Conservation (phyloP, 2,797 vertebrate species). For the Valencia hispanica region DNA sequence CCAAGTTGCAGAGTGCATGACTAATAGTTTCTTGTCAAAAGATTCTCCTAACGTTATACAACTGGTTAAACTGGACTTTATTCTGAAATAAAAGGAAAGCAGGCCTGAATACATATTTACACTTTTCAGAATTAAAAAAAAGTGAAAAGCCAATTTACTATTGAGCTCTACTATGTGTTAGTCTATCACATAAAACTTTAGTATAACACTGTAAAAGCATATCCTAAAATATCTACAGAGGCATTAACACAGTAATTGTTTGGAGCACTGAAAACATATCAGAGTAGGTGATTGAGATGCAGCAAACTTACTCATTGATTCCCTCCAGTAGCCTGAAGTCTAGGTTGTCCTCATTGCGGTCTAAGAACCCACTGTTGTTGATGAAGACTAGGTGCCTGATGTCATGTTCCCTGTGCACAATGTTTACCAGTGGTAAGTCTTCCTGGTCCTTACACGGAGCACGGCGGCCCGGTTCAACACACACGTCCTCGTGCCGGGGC, state of each 20-base stretch:
- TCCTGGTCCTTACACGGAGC: slow-evolving; percentile 80
- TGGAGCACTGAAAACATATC: not conserved
- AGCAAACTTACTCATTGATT: slow-evolving; percentile 90
- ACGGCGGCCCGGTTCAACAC: slow-evolving; percentile 77
- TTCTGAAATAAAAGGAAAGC: not conserved
- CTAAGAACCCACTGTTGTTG: slow-evolving; percentile 92
- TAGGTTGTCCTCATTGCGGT: slow-evolving; percentile 93
- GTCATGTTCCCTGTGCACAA: slow-evolving; percentile 85
- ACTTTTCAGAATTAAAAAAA: not conserved
- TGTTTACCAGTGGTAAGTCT: slow-evolving; percentile 81
- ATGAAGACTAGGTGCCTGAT: slow-evolving; percentile 87
- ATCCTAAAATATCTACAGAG: not conserved
- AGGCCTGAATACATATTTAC: not conserved
- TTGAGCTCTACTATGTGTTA: not conserved
- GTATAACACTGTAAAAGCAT: not conserved
- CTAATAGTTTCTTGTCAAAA: not conserved
- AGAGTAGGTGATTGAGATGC: not conserved
- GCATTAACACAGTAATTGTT: not conserved
- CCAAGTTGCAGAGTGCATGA: not conserved
- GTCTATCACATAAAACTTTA: not conserved
- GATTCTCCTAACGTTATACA: not conserved
- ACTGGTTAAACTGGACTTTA: not conserved
- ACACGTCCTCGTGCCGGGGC: slow-evolving; percentile 88
- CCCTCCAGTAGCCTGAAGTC: slow-evolving; percentile 93
- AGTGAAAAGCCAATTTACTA: not conserved